Base-by-base conservation (phyloP, 2,888 invertebrate genomes). In the Mesoligia furuncula region DNA sequence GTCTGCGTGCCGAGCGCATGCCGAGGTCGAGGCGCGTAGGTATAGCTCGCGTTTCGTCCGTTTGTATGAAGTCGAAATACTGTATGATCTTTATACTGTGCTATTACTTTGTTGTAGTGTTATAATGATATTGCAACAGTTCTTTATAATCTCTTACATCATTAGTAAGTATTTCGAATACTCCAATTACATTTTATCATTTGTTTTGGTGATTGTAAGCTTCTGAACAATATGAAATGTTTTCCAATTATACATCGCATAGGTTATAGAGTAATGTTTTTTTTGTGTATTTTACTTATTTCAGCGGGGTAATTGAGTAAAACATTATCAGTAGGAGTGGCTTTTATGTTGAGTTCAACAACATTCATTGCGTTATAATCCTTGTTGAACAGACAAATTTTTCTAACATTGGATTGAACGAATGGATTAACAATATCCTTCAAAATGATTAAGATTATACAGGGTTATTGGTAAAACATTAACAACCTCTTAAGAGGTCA, bases 121-220 rank as follows among this genome's bases (percentile, higher is more conserved):
- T 68, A 48, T 71, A 77, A 76, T 64, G 27, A 77, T 27, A 82
- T 77, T 72, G 59, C 71, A 82, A 65, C 48, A 48, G 57, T 70
- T 65, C 24, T 15, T 45, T 69, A 57, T 36, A 54, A 75, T 31
- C 15, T 42, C 17, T 80, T 69, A 61, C 65, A 48, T 69, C 31
- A 77, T 45, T 31, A 45, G 36, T 45, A n/a, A 45, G 36, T 51
- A 17, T 68, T 80, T 64, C 62, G 20, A 62, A 81, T 57, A 68
- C 27, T 45, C 27, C 45, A 31, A 27, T 54, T n/a, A 36, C 17
- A 51, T 17, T 48, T 27, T 51, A 42, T 13, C 13, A 27, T 13
- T 48, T 54, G 45, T 64, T 57, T 71, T 48, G 9, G 27, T 64
- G 24, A 54, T 36, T 45, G 13, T 45, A 31, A 24, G 20, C 7